Evolutionary conservation across 2,888 invertebrate genomes (phyloP).

Genomic region (Hyles lineata): DNA sequence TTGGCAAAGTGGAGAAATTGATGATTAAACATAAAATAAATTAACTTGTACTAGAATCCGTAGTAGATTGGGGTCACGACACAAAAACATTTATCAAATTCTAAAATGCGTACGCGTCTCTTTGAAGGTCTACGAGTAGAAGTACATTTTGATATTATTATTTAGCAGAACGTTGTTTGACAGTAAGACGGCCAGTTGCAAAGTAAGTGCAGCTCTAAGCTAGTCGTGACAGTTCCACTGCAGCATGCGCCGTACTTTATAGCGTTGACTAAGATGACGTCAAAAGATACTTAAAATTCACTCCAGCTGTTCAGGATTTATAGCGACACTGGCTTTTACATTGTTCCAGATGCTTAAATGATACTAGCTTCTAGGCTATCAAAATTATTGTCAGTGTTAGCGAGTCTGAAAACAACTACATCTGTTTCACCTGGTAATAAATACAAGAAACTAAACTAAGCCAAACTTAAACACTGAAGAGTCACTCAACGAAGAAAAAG

Average conservation of each 20-base stretch:
- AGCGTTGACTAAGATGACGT: neutral
- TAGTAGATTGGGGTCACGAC: too few species aligned
- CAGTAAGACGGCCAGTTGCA: neutral
- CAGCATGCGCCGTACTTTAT: neutral
- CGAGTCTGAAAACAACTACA: neutral
- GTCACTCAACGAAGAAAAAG: too few species aligned
- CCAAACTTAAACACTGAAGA: too few species aligned
- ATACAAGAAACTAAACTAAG: too few species aligned
- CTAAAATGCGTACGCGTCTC: too few species aligned
- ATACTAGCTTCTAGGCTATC: neutral
- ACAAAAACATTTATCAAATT: too few species aligned
- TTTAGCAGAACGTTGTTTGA: neutral
- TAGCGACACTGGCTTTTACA: neutral
- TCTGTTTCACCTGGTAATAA: too few species aligned
- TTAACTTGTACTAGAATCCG: too few species aligned
- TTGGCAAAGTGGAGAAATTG: too few species aligned
- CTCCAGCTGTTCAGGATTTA: conserved; percentile 4
- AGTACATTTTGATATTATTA: neutral
- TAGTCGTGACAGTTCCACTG: neutral
- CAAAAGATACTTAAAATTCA: conserved; percentile 5
- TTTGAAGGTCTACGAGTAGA: too few species aligned
- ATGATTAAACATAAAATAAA: too few species aligned
- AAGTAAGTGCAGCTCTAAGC: neutral
- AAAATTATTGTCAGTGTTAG: neutral
- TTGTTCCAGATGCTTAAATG: neutral